Evolutionary conservation across 2,888 invertebrate species (phyloP).

Genomic region (Brachylomia viminalis): DNA sequence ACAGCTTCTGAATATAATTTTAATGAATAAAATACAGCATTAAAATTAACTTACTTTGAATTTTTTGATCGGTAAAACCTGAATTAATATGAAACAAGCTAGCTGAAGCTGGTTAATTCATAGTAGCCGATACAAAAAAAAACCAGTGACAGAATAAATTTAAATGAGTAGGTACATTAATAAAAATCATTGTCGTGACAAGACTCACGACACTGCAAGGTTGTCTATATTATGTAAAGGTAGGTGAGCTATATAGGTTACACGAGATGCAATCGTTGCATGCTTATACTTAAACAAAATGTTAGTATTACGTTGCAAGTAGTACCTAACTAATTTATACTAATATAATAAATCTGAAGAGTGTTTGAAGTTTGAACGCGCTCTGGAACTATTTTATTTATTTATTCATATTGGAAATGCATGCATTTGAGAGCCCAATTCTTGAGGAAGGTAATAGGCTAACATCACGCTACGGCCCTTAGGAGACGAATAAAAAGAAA

Average conservation of each 20-base stretch:
- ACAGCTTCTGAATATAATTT: constrained; percentile 1
- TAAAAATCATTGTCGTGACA: constrained; percentile 23
- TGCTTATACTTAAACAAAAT: background rate
- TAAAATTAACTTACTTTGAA: background rate
- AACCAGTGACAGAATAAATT: constrained; percentile 13
- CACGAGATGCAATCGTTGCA: constrained; percentile 11
- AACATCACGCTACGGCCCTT: background rate
- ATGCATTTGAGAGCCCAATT: background rate
- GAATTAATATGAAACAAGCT: background rate
- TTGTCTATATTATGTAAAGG: constrained; percentile 4
- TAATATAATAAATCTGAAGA: too few species aligned
- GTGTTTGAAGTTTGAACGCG: background rate
- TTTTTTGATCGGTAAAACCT: background rate
- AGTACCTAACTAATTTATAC: background rate
- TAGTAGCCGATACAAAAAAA: background rate
- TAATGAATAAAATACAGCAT: constrained; percentile 1
- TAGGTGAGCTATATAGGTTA: constrained; percentile 8
- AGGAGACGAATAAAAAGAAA: background rate
- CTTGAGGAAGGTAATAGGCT: background rate
- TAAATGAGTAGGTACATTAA: constrained; percentile 2
- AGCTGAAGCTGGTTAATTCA: background rate
- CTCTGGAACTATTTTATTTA: background rate
- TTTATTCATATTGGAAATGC: background rate
- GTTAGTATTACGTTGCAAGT: background rate
- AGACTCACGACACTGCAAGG: constrained; percentile 50